Evolutionary conservation across 2,797 vertebrate species (phyloP), one percentile per base, ranked within the genome.

Genomic region (Rhynchotus rufescens): DNA sequence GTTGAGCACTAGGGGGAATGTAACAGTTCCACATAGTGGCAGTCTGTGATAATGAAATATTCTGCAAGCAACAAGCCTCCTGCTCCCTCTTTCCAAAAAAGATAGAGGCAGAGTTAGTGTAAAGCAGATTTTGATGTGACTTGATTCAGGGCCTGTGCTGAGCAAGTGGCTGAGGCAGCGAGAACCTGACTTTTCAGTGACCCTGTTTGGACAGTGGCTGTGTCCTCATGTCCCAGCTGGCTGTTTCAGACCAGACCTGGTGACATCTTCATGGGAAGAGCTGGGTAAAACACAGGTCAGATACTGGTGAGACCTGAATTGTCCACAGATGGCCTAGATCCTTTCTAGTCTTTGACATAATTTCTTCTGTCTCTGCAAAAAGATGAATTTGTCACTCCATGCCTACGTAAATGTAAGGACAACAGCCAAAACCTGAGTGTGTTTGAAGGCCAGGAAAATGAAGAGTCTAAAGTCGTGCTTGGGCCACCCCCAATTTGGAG

Each of bases 51-150:
- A 69, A 59, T 56, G 57, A 80, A 90, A 68, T 76, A 64, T 20
- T 54, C 69, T 52, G 88, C 1, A 3, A 66, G 52, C 32, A 79
- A 76, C 80, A 84, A 45, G 38, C 71, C 52, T 83, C 52, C 6
- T 91, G 87, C 90, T 91, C 86, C 84, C 81, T 67, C 60, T 69
- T 81, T 90, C 62, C 62, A 80, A 81, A 94, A 49, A 66, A 66
- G 69, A 59, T 6, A 22, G 81, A 92, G 71, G 85, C 68, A 81
- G 84, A 87, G 38, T 82, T 81, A 52, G 67, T 90, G 95, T 91
- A 89, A 94, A 95, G 90, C 91, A 93, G 91, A 83, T 71, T 62
- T 19, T 54, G 64, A 72, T 79, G 59, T 80, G 51, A 65, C 51
- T 62, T 73, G 21, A 65, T 72, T 67, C 81, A 49, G 73, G 36